Percentiles rank a stretch among this genome's conserved stretches.
Conservation (phyloP, 2,113 vertebrate species). For the Neotragus pygmaeus region DNA sequence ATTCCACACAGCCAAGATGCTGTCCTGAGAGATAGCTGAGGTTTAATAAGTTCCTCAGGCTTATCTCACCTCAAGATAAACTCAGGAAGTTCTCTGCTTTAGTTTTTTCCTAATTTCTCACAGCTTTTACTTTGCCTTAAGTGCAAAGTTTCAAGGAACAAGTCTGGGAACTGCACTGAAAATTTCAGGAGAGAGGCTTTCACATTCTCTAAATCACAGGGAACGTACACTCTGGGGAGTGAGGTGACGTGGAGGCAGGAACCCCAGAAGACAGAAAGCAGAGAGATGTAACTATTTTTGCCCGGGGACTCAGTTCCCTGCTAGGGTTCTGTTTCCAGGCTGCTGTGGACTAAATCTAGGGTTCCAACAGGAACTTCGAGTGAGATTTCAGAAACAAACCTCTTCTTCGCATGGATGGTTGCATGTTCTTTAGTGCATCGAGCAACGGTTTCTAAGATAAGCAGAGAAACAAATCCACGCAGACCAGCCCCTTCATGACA, state of each 20-base stretch:
- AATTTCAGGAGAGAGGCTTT: not conserved
- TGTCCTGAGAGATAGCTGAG: not conserved
- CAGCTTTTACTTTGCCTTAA: not conserved
- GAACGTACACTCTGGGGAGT: no score
- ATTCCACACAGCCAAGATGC: not conserved
- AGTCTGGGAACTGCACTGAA: not conserved
- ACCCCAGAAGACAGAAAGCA: not conserved
- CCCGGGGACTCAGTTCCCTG: not conserved
- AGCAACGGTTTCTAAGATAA: not conserved
- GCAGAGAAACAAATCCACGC: not conserved
- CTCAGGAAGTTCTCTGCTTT: not conserved
- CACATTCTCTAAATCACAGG: not conserved
- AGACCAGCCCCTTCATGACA: not conserved
- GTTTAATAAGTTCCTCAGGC: not conserved
- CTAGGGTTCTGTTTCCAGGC: not conserved
- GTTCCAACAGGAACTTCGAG: not conserved
- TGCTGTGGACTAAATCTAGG: accelerated
- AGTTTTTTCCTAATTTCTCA: not conserved
- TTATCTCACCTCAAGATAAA: not conserved
- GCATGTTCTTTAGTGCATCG: accelerated
- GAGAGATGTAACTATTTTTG: accelerated
- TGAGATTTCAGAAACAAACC: not conserved
- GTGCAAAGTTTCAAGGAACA: not conserved
- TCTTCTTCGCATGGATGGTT: not conserved
- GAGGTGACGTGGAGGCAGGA: not conserved